Evolutionary conservation across 1,140 invertebrate genomes (phyloP).

Genomic region (Drosophila busckii): DNA sequence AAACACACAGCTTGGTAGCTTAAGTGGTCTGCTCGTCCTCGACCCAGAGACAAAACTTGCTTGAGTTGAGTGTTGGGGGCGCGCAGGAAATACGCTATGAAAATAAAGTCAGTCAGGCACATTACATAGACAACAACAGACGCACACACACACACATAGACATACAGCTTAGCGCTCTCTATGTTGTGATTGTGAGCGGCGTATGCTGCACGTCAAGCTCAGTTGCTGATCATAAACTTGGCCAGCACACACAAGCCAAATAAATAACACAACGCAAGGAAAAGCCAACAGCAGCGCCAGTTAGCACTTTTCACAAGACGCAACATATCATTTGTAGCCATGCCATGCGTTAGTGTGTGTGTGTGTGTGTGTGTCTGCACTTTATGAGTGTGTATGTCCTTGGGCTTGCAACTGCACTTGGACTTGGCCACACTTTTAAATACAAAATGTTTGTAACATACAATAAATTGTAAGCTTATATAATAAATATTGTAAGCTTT

Average conservation of each 20-base stretch:
- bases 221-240: slow-evolving; percentile 69
- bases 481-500: no score
- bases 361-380: slow-evolving; percentile 10
- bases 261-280: slow-evolving; percentile 49
- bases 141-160: slow-evolving; percentile 8
- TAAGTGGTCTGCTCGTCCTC: slow-evolving; percentile 19
- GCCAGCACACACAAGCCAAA: slow-evolving; percentile 33
- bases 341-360: slow-evolving; percentile 17
- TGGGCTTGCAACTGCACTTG: slow-evolving; percentile 14
- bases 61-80: neutral
- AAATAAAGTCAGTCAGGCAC: slow-evolving; percentile 32
- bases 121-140: slow-evolving; percentile 14
- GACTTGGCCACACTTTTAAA: no score
- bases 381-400: no score
- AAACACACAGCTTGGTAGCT: slow-evolving; percentile 27
- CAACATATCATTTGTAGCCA: slow-evolving; percentile 61
- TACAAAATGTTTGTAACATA: no score
- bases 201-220: slow-evolving; percentile 60
- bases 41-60: neutral
- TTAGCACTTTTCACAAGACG: slow-evolving; percentile 33
- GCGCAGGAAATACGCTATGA: slow-evolving; percentile 24
- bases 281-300: slow-evolving; percentile 29
- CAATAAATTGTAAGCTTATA: no score
- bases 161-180: slow-evolving; percentile 1
- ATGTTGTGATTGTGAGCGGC: slow-evolving; percentile 45